phyloP scores from a whole-genome alignment of 92 coral and sea anemone species.

The Muricea muricata region DNA sequence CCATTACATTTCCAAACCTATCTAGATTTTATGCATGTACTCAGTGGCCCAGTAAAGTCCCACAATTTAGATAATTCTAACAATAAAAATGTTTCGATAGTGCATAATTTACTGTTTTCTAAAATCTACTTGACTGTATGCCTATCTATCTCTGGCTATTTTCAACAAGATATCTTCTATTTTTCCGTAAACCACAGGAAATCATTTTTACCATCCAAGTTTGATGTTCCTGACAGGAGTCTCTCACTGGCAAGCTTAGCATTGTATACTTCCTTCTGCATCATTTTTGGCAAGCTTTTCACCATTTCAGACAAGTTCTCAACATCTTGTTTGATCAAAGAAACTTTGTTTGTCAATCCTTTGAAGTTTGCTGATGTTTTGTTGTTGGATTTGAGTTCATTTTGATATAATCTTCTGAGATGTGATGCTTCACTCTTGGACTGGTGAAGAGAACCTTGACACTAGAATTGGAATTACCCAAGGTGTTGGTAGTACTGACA shows the following conservation, averaged over 20 bases:
- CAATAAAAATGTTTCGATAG: no score
- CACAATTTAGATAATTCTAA: no score
- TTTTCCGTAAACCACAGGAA: no score
- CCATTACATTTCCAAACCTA: no score
- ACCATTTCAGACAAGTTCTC: constrained; percentile 65
- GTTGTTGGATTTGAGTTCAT: constrained; percentile 37
- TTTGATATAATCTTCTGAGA: constrained; percentile 81
- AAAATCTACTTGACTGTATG: no score
- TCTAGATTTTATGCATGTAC: no score
- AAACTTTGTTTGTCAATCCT: constrained; percentile 18
- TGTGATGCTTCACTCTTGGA: constrained; percentile 88
- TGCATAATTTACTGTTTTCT: no score
- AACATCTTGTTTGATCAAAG: constrained; percentile 59
- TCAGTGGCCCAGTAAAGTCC: no score
- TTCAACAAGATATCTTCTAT: no score
- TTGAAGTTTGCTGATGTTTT: neutral
- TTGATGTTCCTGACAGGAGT: constrained; percentile 27
- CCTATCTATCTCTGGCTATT: no score
- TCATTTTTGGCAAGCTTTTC: constrained; percentile 70
- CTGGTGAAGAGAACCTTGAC: constrained; percentile 87
- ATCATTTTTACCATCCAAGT: constrained; percentile 42
- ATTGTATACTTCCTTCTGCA: constrained; percentile 75
- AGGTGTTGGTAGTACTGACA: neutral
- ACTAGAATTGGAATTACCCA: constrained; percentile 46
- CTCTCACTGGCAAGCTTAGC: constrained; percentile 63